These are phyloP conservation scores for Diaprepes abbreviatus DNA, from an alignment of 2,888 invertebrate species.

Conservation along the genomic window DNA sequence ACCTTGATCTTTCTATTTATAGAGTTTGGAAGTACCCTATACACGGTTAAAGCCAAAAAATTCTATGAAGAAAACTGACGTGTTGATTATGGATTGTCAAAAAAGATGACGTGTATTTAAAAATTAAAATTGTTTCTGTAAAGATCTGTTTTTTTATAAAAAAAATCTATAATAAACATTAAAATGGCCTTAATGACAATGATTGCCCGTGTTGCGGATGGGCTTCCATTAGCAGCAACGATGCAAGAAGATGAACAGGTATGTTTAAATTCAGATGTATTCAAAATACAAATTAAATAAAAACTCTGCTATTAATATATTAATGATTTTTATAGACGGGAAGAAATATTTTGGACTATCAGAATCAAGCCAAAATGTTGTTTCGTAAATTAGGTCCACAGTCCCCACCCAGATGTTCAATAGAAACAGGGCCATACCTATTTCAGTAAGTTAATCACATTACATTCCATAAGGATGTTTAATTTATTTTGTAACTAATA, in stretches of 20 bases:
- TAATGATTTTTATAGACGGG: constrained; percentile 79
- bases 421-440: constrained; percentile 96
- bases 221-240: constrained; percentile 94
- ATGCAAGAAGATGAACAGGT: constrained; percentile 99
- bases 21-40: no score
- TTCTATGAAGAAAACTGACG: background rate
- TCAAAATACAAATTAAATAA: no score
- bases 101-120: constrained; percentile 38
- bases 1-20: no score
- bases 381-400: constrained; percentile 93
- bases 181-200: constrained; percentile 96
- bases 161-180: constrained; percentile 26
- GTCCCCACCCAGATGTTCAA: constrained; percentile 92
- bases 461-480: no score
- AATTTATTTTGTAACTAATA: no score
- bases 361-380: constrained; percentile 98
- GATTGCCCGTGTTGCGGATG: constrained; percentile 96
- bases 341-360: constrained; percentile 95
- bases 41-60: background rate
- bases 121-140: constrained; percentile 20
- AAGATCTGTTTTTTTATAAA: constrained; percentile 6
- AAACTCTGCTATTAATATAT: background rate
- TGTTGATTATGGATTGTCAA: constrained; percentile 13
- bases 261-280: constrained; percentile 15
- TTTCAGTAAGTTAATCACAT: constrained; percentile 89